Base-by-base conservation (phyloP, 2,888 invertebrate species). In the Drosophila suboccidentalis region DNA sequence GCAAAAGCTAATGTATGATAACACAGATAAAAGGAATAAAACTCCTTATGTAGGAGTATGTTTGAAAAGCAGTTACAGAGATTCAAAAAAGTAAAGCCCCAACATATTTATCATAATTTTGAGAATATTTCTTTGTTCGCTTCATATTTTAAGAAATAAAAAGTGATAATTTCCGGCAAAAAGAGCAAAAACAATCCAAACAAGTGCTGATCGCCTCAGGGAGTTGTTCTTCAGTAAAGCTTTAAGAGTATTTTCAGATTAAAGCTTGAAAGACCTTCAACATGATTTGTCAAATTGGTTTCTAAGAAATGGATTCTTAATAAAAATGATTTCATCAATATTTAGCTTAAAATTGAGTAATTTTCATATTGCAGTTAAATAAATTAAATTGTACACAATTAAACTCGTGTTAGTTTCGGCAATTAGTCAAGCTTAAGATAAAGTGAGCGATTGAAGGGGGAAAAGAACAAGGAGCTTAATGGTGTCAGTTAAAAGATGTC, bases 401-500 rank as follows among this genome's bases (percentile, higher is more conserved):
- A 15, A 59, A 43, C 46, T 57, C 13, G n/a, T 57, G 46, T 65
- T 50, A 61, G 61, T 43, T 59, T 43, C 32, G 66, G 22, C 61
- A 59, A 66, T 59, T 66, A 66, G 54, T 29, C 57, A 34, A 57
- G 47, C 39, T 34, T 57, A 39, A 38, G 51, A 22, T 2, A 26
- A 41, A 41, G 5, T 17, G 49, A 36, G 38, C 3, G 11, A 32
- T 9, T n/a, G 6, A 38, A 9, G 44, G 9, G 22, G 6, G 3
- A 29, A 38, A 15, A 38, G 13, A 38, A 5, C 9, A 54, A 17
- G 17, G 26, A 58, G 46, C 46, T 26, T 39, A 51, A 41, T 50
- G 55, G 55, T 58, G 63, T 59, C 81, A 78, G 60, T 36, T 66
- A 39, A 61, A 54, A 69, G 63, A 61, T 78, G 60, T 65, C 70